phyloP scores from a whole-genome alignment of 37 sponge, comb jelly and placozoan genomes.

The Axinella damicornis region DNA sequence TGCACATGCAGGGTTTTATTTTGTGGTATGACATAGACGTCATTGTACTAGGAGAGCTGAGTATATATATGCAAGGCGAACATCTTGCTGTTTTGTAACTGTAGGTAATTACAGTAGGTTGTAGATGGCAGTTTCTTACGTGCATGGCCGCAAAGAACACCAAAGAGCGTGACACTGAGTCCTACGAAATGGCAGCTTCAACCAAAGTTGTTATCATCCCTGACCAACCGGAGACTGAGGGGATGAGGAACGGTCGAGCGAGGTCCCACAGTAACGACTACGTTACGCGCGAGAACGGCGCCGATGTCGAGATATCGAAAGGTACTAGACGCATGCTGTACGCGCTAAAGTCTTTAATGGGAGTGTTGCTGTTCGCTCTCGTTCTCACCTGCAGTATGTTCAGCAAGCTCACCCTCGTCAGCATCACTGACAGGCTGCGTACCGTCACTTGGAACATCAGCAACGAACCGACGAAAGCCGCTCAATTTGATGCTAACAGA shows the following conservation, averaged over 20 bases:
- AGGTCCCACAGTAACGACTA: too few relatives aligned
- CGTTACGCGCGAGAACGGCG: too few relatives aligned
- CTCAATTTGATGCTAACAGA: not conserved
- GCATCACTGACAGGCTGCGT: constrained; percentile 36
- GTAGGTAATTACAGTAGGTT: too few relatives aligned
- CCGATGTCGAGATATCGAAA: not conserved
- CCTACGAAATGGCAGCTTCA: not conserved
- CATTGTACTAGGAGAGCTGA: too few relatives aligned
- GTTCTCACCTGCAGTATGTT: constrained; percentile 45
- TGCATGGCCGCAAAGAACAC: too few relatives aligned
- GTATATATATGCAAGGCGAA: too few relatives aligned
- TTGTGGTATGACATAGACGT: too few relatives aligned
- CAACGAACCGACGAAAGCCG: not conserved
- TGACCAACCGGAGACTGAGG: too few relatives aligned
- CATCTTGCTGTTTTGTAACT: not conserved
- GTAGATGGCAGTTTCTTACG: too few relatives aligned
- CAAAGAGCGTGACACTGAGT: too few relatives aligned
- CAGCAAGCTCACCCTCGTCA: constrained; percentile 79
- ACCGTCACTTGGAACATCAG: not conserved
- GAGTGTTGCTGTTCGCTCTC: constrained; percentile 29
- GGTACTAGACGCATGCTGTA: not conserved
- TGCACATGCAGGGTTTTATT: too few relatives aligned
- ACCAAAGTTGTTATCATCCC: not conserved
- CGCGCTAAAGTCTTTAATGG: constrained; percentile 31
- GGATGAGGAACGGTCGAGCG: too few relatives aligned